Conservation (phyloP, 2,888 invertebrate species). For the Agrochola lota region DNA sequence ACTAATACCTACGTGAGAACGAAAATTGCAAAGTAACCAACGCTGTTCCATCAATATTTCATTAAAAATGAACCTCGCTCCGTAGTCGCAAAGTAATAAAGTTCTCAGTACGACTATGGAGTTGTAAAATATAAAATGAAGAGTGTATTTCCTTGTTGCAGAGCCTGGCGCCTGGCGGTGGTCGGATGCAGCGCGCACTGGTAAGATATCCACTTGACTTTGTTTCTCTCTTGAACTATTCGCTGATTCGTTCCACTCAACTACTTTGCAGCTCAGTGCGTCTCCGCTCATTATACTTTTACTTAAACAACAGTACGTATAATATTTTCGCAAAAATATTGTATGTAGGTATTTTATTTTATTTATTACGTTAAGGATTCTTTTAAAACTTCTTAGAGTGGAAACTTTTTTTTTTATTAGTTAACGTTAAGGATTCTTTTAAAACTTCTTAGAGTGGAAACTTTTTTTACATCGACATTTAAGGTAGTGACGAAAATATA, state of each 20-base stretch:
- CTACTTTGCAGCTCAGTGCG: slow-evolving; percentile 76
- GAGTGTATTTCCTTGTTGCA: slow-evolving; percentile 73
- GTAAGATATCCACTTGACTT: slow-evolving; percentile 75
- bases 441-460: not conserved
- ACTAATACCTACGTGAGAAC: not conserved
- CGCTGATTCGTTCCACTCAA: slow-evolving; percentile 68
- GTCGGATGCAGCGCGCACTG: slow-evolving; percentile 73
- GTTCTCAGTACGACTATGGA: slow-evolving; percentile 34
- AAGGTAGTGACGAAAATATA: not conserved
- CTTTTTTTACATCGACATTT: not conserved
- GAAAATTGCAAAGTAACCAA: slow-evolving; percentile 5
- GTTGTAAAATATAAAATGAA: slow-evolving; percentile 53
- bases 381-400: not conserved
- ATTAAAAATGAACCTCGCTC: slow-evolving; percentile 16
- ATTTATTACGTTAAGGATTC: slow-evolving; percentile 1
- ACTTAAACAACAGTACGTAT: slow-evolving; percentile 5
- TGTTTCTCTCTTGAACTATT: slow-evolving; percentile 70
- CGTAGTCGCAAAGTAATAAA: slow-evolving; percentile 20
- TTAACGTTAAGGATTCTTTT: no score
- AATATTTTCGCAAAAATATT: slow-evolving; percentile 49
- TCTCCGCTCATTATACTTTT: slow-evolving; percentile 73
- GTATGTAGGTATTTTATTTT: slow-evolving; percentile 22
- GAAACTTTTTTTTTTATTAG: not conserved
- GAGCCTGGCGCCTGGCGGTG: slow-evolving; percentile 66
- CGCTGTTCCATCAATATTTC: slow-evolving; percentile 6